phyloP scores from a whole-genome alignment of 2,113 vertebrate genomes.

The Dicrurus megarhynchus region DNA sequence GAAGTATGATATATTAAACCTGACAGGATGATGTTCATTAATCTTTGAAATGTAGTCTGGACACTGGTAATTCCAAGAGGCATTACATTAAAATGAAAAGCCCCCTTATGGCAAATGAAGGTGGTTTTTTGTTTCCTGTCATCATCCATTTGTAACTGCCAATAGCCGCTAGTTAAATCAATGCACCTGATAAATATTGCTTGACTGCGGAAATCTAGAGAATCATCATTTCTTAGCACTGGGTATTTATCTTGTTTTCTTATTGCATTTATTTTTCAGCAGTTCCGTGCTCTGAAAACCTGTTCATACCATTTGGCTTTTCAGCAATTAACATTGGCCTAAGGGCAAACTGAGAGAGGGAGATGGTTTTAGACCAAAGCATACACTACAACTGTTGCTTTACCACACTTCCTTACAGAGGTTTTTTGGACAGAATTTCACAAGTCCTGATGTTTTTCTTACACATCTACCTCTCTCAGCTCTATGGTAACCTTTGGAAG shows the following conservation, averaged over 20 bases:
- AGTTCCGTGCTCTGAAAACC: neutral
- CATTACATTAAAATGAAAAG: slow-evolving; percentile 70
- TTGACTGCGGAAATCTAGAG: slow-evolving; percentile 52
- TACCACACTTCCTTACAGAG: neutral
- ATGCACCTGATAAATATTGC: slow-evolving; percentile 73
- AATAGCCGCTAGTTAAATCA: slow-evolving; percentile 72
- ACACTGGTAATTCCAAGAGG: slow-evolving; percentile 67
- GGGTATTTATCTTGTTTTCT: slow-evolving; percentile 63
- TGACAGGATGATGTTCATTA: slow-evolving; percentile 62
- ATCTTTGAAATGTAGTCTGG: slow-evolving; percentile 65
- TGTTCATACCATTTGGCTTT: slow-evolving; percentile 2
- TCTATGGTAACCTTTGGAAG: neutral
- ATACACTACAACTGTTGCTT: neutral
- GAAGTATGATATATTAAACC: slow-evolving; percentile 42
- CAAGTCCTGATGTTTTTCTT: neutral
- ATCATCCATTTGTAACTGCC: slow-evolving; percentile 76
- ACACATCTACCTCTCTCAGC: neutral
- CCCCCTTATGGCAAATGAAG: slow-evolving; percentile 65
- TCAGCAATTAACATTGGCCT: slow-evolving; percentile 47
- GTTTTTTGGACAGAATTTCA: neutral
- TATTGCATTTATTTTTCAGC: slow-evolving; percentile 58
- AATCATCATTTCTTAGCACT: slow-evolving; percentile 58
- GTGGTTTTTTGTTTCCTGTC: slow-evolving; percentile 70
- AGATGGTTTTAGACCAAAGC: slow-evolving; percentile 14
- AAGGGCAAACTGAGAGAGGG: neutral